phyloP scores from a whole-genome alignment of 2,888 invertebrate genomes.

The Leucoma salicis region DNA sequence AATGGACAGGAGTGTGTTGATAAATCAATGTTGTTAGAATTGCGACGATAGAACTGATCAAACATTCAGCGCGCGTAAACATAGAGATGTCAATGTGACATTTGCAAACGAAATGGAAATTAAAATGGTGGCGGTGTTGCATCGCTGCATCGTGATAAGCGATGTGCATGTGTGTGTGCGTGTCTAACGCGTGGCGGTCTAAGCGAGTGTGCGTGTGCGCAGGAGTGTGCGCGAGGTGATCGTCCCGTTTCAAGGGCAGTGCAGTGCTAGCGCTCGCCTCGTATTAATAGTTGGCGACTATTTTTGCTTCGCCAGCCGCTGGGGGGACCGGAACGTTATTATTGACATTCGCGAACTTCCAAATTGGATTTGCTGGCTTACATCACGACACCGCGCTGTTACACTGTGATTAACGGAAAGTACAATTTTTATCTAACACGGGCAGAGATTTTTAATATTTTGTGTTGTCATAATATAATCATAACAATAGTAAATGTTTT shows the following conservation, averaged over 20 bases:
- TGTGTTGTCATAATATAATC: too few species aligned
- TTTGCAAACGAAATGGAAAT: constrained; percentile 75
- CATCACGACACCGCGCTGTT: constrained; percentile 40
- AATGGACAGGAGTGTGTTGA: too few species aligned
- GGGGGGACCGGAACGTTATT: constrained; percentile 75
- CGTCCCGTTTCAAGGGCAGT: constrained; percentile 80
- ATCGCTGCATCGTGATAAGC: constrained; percentile 64
- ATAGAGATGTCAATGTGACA: constrained; percentile 55
- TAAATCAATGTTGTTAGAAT: constrained; percentile 11
- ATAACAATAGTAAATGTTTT: too few species aligned
- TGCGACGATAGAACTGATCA: constrained; percentile 17
- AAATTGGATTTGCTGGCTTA: constrained; percentile 55
- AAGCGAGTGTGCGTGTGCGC: constrained; percentile 45
- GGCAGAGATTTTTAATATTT: too few species aligned
- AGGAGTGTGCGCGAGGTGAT: constrained; percentile 74
- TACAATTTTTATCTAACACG: too few species aligned
- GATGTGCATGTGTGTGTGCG: constrained; percentile 36
- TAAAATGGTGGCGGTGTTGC: constrained; percentile 66
- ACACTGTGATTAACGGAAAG: too few species aligned
- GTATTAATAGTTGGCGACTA: constrained; percentile 80
- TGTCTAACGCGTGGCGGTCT: constrained; percentile 21
- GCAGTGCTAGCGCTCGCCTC: constrained; percentile 74
- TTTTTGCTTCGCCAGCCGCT: constrained; percentile 72
- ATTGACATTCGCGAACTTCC: constrained; percentile 78
- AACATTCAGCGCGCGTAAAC: constrained; percentile 41